A percentile compares a stretch with the other conserved stretches of the same genome.
phyloP scores from a whole-genome alignment of 2,113 vertebrate genomes.

The Sebastes fasciatus region DNA sequence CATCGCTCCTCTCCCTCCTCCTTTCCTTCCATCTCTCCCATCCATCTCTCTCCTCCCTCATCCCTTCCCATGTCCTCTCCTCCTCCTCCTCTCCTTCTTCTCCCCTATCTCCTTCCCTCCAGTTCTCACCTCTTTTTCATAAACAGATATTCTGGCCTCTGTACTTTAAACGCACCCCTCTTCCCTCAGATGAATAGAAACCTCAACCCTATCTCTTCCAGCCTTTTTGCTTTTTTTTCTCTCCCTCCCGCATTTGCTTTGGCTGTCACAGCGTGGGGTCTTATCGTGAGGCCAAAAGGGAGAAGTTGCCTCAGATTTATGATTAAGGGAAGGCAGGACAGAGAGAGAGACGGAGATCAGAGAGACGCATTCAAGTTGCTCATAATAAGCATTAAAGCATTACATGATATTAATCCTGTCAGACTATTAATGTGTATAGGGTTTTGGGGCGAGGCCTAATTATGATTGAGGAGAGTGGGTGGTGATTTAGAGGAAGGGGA shows the following conservation, averaged over 20 bases:
- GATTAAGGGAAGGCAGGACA: conserved; percentile 87
- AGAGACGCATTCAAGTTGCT: conserved; percentile 96
- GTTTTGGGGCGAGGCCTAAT: conserved; percentile 91
- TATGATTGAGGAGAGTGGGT: conserved; percentile 89
- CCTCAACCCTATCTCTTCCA: conserved; percentile 94
- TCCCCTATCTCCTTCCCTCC: conserved; percentile 69
- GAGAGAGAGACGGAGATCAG: conserved; percentile 90
- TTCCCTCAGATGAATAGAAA: conserved; percentile 90
- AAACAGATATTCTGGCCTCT: conserved; percentile 85
- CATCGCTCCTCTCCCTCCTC: not conserved
- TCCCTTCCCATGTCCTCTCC: not conserved
- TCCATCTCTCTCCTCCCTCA: not conserved
- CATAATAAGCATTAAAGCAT: conserved; percentile 99
- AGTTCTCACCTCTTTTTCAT: conserved; percentile 86
- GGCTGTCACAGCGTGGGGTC: conserved; percentile 90
- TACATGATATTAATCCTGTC: conserved; percentile 99
- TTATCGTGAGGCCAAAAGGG: conserved; percentile 95
- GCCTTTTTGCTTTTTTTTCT: conserved; percentile 77
- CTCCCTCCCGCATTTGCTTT: conserved; percentile 87
- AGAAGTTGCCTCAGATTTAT: conserved; percentile 92
- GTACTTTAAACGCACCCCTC: conserved; percentile 72
- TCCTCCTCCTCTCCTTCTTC: not conserved
- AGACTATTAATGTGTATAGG: conserved; percentile 94
- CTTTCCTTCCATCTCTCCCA: not conserved
- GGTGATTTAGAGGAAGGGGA: conserved; percentile 73